Conservation (phyloP, 2,888 invertebrate genomes). For the Lasioglossum lativentre region DNA sequence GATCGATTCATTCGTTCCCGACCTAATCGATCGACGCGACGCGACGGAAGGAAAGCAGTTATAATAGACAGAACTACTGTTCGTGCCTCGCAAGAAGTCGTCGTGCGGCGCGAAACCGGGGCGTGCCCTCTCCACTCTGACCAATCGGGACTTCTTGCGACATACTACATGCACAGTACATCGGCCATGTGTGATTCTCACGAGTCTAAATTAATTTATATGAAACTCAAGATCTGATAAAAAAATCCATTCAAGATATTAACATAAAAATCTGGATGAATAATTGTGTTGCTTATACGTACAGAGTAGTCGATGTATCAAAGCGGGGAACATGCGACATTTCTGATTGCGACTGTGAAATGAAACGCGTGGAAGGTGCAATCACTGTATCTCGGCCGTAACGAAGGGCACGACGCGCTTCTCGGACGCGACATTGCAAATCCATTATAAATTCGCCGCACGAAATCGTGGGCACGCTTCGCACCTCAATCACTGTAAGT, state of each 20-base stretch:
- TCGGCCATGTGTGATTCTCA: too few species aligned
- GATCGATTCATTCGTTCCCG: background rate
- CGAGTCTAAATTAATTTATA: too few species aligned
- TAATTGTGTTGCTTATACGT: background rate
- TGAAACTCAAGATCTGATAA: too few species aligned
- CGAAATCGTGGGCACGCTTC: slow-evolving; percentile 57
- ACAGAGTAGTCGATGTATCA: background rate
- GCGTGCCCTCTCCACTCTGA: too few species aligned
- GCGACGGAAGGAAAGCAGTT: background rate
- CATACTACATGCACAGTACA: too few species aligned
- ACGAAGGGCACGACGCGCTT: background rate
- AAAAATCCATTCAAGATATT: too few species aligned
- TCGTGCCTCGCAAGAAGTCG: too few species aligned
- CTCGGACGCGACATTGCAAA: background rate
- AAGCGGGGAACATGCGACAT: background rate
- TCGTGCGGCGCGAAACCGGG: too few species aligned
- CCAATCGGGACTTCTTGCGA: too few species aligned
- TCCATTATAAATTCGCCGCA: slow-evolving; percentile 54
- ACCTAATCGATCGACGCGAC: background rate
- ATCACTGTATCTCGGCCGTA: background rate
- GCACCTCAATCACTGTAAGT: slow-evolving; percentile 41
- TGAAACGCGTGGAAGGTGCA: background rate
- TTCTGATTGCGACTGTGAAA: background rate
- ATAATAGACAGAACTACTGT: too few species aligned
- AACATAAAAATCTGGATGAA: background rate